Evolutionary conservation across 1,140 invertebrate genomes (phyloP), one percentile per base, ranked within the genome.

Genomic region (Ruditapes philippinarum): DNA sequence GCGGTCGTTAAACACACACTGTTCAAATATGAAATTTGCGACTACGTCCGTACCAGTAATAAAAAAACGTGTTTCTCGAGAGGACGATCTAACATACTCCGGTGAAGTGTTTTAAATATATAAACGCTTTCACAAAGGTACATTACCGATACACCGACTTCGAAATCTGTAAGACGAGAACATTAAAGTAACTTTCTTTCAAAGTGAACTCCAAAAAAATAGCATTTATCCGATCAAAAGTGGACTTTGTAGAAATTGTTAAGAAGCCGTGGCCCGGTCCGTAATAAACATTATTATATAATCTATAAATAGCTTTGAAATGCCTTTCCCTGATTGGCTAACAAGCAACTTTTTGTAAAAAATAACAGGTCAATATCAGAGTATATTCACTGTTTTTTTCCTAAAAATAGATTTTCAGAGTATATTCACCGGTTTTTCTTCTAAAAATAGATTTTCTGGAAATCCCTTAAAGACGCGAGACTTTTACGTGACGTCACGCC

Each of bases 211-310:
- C 12, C 84, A 87, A 31, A 90, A 90, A n/a, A n/a, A 78, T 17
- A 49, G 49, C 31, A 14, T 87, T 17, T 28, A 49, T n/a, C 76
- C 22, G 36, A 83, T 31, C 57, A 83, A 14, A 57, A 57, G 42
- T 90, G 49, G 51, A 87, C 86, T 45, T 19, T 90, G 19, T 68
- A 90, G 38, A 73, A 86, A 79, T 40, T 90, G 11, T 51, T 90
- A 33, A 87, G 83, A 83, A 87, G 62, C 5, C 81, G 68, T 82
- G 89, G 89, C 49, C 81, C 51, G 40, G 84, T 78, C 22, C 51
- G 31, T 25, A 90, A 87, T 31, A 87, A 88, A 90, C 89, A 90
- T 51, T 89, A 78, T n/a, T 65, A n/a, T n/a, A n/a, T n/a, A n/a
- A n/a, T n/a, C n/a, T n/a, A n/a, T n/a, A n/a, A n/a, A n/a, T n/a